A percentile compares a stretch with the other conserved stretches of the same genome.
Conservation (phyloP, 1,140 invertebrate species). For the Pseudomyrmex dendroicus region DNA sequence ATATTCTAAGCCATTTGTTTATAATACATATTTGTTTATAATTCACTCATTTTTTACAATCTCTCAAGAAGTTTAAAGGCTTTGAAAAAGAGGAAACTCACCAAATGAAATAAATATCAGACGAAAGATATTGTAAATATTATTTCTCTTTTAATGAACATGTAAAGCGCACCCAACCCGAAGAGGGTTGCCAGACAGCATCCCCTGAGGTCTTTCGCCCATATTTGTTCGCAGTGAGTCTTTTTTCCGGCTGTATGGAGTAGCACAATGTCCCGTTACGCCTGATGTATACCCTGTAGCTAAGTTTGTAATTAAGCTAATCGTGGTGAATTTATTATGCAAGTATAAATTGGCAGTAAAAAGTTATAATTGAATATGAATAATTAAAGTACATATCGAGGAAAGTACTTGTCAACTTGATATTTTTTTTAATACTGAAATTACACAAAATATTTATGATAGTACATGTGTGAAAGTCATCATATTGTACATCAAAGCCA, state of each 20-base stretch:
- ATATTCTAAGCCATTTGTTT: neutral
- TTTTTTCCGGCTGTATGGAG: constrained; percentile 41
- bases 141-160: constrained; percentile 63
- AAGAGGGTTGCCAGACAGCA: constrained; percentile 31
- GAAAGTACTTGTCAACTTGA: too few species aligned
- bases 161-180: constrained; percentile 19
- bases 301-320: constrained; percentile 58
- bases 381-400: constrained; percentile 59
- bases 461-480: neutral
- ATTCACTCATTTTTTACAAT: neutral
- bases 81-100: constrained; percentile 5
- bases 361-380: constrained; percentile 73
- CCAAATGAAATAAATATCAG: constrained; percentile 20
- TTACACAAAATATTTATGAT: constrained; percentile 33
- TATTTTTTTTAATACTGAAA: constrained; percentile 32
- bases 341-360: constrained; percentile 56
- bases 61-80: neutral
- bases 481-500: constrained; percentile 8
- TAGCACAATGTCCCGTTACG: constrained; percentile 54
- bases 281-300: constrained; percentile 44
- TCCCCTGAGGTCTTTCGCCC: constrained; percentile 23
- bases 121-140: constrained; percentile 43
- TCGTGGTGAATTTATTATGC: constrained; percentile 68
- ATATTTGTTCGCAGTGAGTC: constrained; percentile 62
- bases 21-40: neutral